Base-by-base conservation (phyloP, 2,113 vertebrate species). In the Pteruthius melanotis region DNA sequence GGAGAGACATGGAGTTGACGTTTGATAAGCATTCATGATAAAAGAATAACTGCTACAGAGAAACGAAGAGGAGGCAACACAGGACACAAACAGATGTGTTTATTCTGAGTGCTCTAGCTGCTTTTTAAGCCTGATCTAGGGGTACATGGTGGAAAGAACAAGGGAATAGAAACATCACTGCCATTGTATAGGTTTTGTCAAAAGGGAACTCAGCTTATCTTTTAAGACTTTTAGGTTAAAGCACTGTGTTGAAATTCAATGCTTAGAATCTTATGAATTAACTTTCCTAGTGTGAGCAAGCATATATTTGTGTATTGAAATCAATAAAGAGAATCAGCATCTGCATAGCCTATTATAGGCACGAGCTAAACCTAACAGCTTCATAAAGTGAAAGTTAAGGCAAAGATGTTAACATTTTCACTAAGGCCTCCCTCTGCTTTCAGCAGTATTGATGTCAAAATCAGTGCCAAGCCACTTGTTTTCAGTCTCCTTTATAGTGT, bases 11-110 rank as follows among this genome's bases (percentile, higher is more conserved):
- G 59, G 60, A 88, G 61, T 76, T 96, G 78, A 83, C 19, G 0
- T 93, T 93, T 95, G 90, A 92, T 96, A 97, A 96, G 80, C 24
- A 88, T 88, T 91, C 21, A 47, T 64, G 81, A 66, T 87, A 78
- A 93, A 93, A 83, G 86, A 95, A 59, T 79, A 93, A 69, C 81
- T 83, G 70, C 63, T 72, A 8, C 54, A 74, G 52, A 87, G 54
- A 65, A 88, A 66, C 49, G 74, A 61, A 90, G 83, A 87, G 40
- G 56, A 69, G 60, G 39, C 19, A 93, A 53, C 37, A 39, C 18
- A 61, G 60, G 54, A 47, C 75, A 76, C 69, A 88, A 81, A 87
- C 27, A 66, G 59, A 59, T 74, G 39, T 87, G 49, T 85, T 94
- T 91, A 47, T 78, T 94, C n/a, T 35, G 80, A 86, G 45, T 37